Evolutionary conservation across 1,140 invertebrate species (phyloP).

Genomic region (Araneus ventricosus): DNA sequence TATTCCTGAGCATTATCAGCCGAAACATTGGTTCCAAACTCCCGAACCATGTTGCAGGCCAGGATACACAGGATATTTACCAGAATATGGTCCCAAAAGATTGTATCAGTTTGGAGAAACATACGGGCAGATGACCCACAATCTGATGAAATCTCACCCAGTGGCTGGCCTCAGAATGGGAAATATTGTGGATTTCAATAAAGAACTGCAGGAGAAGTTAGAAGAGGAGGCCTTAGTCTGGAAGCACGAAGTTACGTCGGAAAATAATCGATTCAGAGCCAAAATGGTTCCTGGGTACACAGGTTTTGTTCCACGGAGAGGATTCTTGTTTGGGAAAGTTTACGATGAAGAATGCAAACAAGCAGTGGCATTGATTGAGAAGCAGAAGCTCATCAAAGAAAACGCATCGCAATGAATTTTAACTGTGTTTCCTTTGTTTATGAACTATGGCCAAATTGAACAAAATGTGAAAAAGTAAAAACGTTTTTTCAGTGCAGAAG

Average conservation of each 20-base stretch:
- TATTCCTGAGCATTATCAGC: background rate
- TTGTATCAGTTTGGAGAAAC: slow-evolving; percentile 54
- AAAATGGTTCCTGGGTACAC: slow-evolving; percentile 56
- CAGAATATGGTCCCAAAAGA: slow-evolving; percentile 44
- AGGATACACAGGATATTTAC: slow-evolving; percentile 60
- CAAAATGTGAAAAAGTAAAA: no score
- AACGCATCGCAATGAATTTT: background rate
- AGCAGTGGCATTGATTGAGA: slow-evolving; percentile 50
- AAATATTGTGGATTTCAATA: background rate
- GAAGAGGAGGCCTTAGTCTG: slow-evolving; percentile 12
- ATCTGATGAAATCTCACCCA: slow-evolving; percentile 41
- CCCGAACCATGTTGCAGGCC: slow-evolving; percentile 57
- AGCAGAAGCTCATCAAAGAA: slow-evolving; percentile 4
- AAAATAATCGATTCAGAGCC: slow-evolving; percentile 34
- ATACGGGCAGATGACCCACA: slow-evolving; percentile 39
- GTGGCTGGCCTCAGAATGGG: slow-evolving; percentile 43
- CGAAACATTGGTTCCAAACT: slow-evolving; percentile 47
- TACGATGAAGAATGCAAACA: slow-evolving; percentile 53
- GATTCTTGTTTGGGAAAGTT: slow-evolving; percentile 19
- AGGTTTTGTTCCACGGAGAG: slow-evolving; percentile 46
- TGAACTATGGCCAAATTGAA: no score
- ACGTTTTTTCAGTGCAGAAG: no score
- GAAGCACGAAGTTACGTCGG: slow-evolving; percentile 24
- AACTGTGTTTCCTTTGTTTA: no score
- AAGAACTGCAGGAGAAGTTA: background rate